Percentiles rank a stretch among this genome's conserved stretches.
phyloP scores from a whole-genome alignment of 2,113 vertebrate species.

The Pterocles burchelli region DNA sequence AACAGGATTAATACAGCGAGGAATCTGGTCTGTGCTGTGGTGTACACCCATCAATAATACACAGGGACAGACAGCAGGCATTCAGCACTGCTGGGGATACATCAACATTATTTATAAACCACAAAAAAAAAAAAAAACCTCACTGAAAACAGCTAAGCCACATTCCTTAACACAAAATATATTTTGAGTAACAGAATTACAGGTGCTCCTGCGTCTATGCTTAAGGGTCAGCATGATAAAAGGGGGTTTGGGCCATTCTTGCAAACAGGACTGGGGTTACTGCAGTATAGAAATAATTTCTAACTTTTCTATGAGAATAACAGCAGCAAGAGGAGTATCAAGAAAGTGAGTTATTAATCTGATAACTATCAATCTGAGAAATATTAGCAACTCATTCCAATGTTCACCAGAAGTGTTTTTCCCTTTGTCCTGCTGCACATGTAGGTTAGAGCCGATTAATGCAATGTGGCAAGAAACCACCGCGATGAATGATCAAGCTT shows the following conservation, averaged over 20 bases:
- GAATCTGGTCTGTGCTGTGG: not conserved
- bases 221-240: not conserved
- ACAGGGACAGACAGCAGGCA: accelerated
- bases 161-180: not conserved
- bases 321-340: not conserved
- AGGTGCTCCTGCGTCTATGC: not conserved
- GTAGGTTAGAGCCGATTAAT: not conserved
- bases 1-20: accelerated
- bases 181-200: accelerated
- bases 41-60: accelerated
- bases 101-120: not conserved
- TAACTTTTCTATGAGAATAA: not conserved
- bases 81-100: not conserved
- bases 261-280: not conserved
- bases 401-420: not conserved
- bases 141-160: not conserved
- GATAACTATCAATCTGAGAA: not conserved
- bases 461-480: not conserved
- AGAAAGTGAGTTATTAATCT: not conserved
- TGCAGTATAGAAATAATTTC: not conserved
- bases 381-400: not conserved
- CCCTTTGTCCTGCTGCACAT: not conserved
- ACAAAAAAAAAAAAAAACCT: not conserved
- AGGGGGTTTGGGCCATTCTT: not conserved
- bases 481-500: not conserved